Evolutionary conservation across 2,113 vertebrate species (phyloP), one percentile per base, ranked within the genome.

Genomic region (Phrynosoma platyrhinos): DNA sequence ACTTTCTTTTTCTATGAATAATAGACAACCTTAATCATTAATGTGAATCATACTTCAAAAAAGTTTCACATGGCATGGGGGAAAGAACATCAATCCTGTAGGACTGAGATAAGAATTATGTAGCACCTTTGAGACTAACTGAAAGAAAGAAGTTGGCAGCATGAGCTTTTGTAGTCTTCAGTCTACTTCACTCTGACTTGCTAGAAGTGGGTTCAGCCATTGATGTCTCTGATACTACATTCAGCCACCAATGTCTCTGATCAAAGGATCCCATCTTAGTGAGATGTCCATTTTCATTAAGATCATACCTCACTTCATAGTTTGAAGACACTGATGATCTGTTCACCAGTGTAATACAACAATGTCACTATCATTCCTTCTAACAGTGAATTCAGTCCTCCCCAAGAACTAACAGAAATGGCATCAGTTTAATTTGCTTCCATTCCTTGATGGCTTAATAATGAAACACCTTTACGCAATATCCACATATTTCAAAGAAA

Each of bases 401-500:
- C 47, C 47, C 47, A 21, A 16, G 23, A 27, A 27, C 36, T 27
- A 8, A 66, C 36, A 27, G 21, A 16, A 66, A 58, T 42, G 20
- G 9, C 23, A n/a, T 71, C 30, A 53, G n/a, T 16, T 58, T 58
- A 20, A 8, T 80, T 20, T 80, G 16, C 78, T 21, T 80, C 30
- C n/a, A 55, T 64, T 64, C 62, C 32, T 82, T 40, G 27, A 66
- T 64, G 58, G 58, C 3, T 36, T 81, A 9, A 32, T 74, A 47
- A 47, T 47, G 47, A 47, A 18, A n/a, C 36, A 52, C 10, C 9
- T 5, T 58, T 83, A 18, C 47, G 21, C 83, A 52, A 42, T 79
- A 53, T 88, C 80, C 62, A 27, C 0, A 47, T 79, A 76, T 91
- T 92, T 83, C 86, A 72, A 91, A 91, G 8, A 86, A 69, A 10